Conservation (phyloP, 2,113 vertebrate species). For the Nestor notabilis region DNA sequence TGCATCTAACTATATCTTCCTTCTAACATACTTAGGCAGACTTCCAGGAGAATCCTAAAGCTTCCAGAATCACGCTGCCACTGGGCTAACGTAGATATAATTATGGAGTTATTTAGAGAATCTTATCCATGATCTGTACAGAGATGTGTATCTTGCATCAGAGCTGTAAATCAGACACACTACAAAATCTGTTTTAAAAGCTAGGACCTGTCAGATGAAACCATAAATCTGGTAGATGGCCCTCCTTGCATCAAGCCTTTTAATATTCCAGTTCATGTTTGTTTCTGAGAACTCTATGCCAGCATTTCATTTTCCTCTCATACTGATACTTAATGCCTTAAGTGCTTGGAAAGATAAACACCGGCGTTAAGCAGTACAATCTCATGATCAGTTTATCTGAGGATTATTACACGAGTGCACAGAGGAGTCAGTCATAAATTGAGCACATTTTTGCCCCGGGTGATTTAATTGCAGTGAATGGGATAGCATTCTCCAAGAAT, state of each 20-base stretch:
- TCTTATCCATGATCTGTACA: neutral
- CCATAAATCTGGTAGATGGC: neutral
- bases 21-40: neutral
- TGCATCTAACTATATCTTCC: neutral
- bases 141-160: neutral
- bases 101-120: neutral
- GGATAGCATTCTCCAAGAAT: neutral
- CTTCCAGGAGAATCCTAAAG: neutral
- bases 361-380: conserved; percentile 32
- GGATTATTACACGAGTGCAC: conserved; percentile 35
- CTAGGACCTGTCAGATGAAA: neutral
- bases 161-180: neutral
- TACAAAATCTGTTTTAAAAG: neutral
- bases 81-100: neutral
- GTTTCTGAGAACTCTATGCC: neutral
- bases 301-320: conserved; percentile 41
- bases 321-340: conserved; percentile 51
- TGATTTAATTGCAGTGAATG: neutral
- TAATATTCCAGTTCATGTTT: neutral
- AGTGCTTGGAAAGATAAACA: conserved; percentile 65
- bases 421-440: neutral
- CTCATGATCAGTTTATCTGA: conserved; percentile 56
- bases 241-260: neutral
- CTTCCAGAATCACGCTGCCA: neutral
- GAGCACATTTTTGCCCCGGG: neutral